phyloP scores from a whole-genome alignment of 1,140 invertebrate genomes.

The Magallana angulata region DNA sequence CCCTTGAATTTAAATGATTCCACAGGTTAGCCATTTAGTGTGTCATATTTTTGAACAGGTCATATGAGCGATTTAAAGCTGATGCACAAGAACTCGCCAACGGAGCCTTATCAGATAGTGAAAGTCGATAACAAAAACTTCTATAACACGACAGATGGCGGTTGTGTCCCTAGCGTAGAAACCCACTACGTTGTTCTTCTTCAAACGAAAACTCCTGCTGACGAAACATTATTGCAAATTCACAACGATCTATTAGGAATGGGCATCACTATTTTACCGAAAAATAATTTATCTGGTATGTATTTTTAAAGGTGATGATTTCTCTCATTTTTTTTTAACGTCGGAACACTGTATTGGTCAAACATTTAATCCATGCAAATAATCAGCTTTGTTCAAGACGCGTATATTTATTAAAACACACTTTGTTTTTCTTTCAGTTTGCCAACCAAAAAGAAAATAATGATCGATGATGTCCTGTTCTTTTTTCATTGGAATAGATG shows the following conservation, averaged over 20 bases:
- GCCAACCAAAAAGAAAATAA: no score
- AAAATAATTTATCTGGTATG: not conserved
- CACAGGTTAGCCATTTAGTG: not conserved
- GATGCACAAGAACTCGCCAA: not conserved
- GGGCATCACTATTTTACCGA: not conserved
- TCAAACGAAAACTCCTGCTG: not conserved
- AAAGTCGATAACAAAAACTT: not conserved
- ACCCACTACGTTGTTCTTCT: not conserved
- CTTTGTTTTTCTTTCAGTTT: no score
- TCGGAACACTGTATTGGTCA: no score
- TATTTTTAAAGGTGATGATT: no score
- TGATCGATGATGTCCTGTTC: no score
- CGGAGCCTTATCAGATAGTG: not conserved
- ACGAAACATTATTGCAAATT: not conserved
- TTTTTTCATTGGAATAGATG: no score
- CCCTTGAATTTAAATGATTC: no score
- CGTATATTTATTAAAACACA: no score
- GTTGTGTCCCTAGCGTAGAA: not conserved
- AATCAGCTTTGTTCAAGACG: no score
- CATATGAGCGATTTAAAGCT: not conserved
- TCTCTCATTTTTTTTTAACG: no score
- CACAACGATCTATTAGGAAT: not conserved
- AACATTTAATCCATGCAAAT: no score
- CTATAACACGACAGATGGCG: not conserved
- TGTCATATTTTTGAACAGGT: not conserved